Base-by-base conservation (phyloP, 2,113 vertebrate genomes). In the Castor canadensis region DNA sequence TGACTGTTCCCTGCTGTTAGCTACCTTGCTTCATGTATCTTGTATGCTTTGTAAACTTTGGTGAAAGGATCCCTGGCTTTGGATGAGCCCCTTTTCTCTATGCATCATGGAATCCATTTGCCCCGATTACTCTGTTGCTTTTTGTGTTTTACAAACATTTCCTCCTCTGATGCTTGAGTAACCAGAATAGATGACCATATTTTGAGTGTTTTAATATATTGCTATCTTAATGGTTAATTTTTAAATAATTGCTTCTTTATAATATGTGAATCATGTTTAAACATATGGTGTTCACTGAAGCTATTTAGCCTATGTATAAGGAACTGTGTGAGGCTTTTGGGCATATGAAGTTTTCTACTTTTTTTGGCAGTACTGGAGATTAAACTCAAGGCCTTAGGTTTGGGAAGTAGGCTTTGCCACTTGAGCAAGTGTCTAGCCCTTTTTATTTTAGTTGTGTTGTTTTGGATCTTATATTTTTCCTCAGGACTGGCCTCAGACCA, bases 121-220 rank as follows among this genome's bases (percentile, higher is more conserved):
- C 35, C n/a, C 87, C 67, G 60, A 84, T 91, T 62, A 26, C 6
- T 66, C 9, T 75, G 15, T 93, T 96, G 52, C 32, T 80, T 79
- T 81, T 91, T 49, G 16, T 95, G 56, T 75, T 96, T 92, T 87
- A 62, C 9, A 82, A 15, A 86, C 43, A 54, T 87, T 93, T 91
- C 43, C 32, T 96, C 9, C 16, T 95, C 15, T 79, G 30, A 22
- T 69, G 1, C 89, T 81, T 67, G 54, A 88, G 52, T 40, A 73
- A 30, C 9, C 6, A 56, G 54, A 96, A 85, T 2, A 72, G 35
- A 87, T 71, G 17, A 17, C 19, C 3, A 22, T 12, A 64, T 30
- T 89, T 64, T 64, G 40, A 79, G 69, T 60, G 66, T 71, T 89
- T 95, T 96, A 76, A 80, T 91, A 22, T 38, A 32, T 49, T 66